Evolutionary conservation across 2,797 vertebrate species (phyloP).

Genomic region (Gallirallus australis): DNA sequence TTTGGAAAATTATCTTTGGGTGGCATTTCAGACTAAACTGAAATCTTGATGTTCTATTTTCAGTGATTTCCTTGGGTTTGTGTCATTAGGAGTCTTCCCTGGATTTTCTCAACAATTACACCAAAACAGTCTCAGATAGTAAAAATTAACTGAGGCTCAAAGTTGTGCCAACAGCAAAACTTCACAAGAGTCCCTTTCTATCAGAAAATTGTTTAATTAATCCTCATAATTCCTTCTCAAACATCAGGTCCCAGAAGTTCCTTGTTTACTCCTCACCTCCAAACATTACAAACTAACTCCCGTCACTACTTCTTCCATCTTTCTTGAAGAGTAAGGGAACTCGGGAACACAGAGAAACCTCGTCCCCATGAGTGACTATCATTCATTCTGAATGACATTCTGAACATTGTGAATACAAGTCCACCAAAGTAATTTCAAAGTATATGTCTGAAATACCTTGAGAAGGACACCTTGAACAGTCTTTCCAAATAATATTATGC

Average conservation of each 20-base stretch:
- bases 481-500: not conserved
- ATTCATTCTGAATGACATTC: too few species aligned
- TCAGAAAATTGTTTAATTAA: not conserved
- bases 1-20: slow-evolving; percentile 51
- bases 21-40: slow-evolving; percentile 40
- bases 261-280: not conserved
- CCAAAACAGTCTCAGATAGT: not conserved
- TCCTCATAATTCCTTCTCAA: not conserved
- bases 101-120: not conserved
- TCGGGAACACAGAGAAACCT: not conserved
- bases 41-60: slow-evolving; percentile 4
- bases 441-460: not conserved
- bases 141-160: not conserved
- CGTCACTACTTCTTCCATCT: not conserved
- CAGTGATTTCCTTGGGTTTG: not conserved
- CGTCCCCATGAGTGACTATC: not conserved
- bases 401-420: not conserved
- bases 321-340: not conserved
- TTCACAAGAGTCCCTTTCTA: not conserved
- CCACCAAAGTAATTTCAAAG: not conserved
- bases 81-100: not conserved
- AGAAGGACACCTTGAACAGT: not conserved
- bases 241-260: not conserved
- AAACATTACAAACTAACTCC: not conserved
- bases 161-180: not conserved